These are phyloP conservation scores for Actinostola sp. DNA, from an alignment of 92 coral and sea anemone species.

Conservation along the genomic window DNA sequence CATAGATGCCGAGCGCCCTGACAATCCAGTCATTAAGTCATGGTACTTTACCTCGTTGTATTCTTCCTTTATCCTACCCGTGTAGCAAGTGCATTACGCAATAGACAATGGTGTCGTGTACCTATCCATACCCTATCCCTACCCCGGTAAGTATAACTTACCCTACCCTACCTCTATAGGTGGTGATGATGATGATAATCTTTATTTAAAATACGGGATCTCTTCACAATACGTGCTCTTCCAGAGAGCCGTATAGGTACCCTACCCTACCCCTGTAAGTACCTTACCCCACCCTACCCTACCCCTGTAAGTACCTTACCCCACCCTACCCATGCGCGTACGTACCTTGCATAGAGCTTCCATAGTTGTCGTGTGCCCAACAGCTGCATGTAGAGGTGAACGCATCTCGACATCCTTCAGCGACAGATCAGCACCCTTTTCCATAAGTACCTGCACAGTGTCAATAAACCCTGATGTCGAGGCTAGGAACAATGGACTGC, in stretches of 20 bases:
- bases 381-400: constrained; percentile 81
- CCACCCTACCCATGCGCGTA: background rate
- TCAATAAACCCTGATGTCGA: constrained; percentile 77
- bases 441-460: constrained; percentile 74
- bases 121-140: too few species aligned
- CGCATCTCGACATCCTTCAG: constrained; percentile 74
- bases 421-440: constrained; percentile 74
- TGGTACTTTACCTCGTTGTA: too few species aligned
- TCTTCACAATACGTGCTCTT: too few species aligned
- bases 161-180: too few species aligned
- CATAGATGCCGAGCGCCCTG: too few species aligned
- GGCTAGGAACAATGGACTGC: constrained; percentile 77
- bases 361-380: constrained; percentile 65
- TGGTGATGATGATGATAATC: too few species aligned
- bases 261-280: background rate
- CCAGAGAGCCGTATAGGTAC: background rate
- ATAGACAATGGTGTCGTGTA: too few species aligned
- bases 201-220: too few species aligned
- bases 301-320: background rate
- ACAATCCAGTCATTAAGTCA: too few species aligned
- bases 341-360: constrained; percentile 74
- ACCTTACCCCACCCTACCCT: background rate
- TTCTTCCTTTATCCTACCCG: too few species aligned
- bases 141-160: too few species aligned
- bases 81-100: too few species aligned